Evolutionary conservation across 2,888 invertebrate species (phyloP), one percentile per base, ranked within the genome.

Genomic region (Sturmia bella): DNA sequence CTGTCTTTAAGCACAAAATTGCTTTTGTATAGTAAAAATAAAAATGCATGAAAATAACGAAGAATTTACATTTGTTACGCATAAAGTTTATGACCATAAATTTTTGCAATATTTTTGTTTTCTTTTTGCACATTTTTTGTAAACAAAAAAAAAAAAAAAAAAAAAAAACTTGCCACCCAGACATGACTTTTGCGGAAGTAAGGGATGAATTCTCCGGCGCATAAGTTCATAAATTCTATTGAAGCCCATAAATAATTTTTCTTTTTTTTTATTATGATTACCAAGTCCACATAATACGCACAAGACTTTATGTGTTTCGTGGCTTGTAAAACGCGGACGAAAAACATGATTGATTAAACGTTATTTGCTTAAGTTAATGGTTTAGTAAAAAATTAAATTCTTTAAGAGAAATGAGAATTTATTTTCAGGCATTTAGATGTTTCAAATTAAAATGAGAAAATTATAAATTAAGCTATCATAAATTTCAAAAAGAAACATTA

Each of bases 161-260:
- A n/a, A n/a, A n/a, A n/a, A n/a, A n/a, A 59, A 13, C n/a, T 37
- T 11, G 3, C 17, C 45, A 70, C 39, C 39, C n/a, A 59, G 57
- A 70, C 6, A 37, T 32, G 12, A 7, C n/a, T 2, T 54, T 11
- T n/a, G 5, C 24, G 9, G 15, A 1, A 48, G 21, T 7, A 43
- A 32, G 63, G 17, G 0, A 15, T 43, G 63, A 15, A 54, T 52
- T 45, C 63, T 37, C 41, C 12, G 52, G 27, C 41, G 45, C 12
- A 15, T 32, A 63, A 21, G 19, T 63, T 32, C 41, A 73, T 73
- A 54, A 73, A 63, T 63, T 73, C 17, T 43, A 45, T 63, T 73
- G 63, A 54, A 54, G 45, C 54, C 73, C 54, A 63, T 43, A 63
- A 17, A 63, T 43, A 57, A 45, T 0, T 21, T 37, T 43, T 45